Evolutionary conservation across 2,888 invertebrate genomes (phyloP).

Genomic region (Melanostoma scalare): DNA sequence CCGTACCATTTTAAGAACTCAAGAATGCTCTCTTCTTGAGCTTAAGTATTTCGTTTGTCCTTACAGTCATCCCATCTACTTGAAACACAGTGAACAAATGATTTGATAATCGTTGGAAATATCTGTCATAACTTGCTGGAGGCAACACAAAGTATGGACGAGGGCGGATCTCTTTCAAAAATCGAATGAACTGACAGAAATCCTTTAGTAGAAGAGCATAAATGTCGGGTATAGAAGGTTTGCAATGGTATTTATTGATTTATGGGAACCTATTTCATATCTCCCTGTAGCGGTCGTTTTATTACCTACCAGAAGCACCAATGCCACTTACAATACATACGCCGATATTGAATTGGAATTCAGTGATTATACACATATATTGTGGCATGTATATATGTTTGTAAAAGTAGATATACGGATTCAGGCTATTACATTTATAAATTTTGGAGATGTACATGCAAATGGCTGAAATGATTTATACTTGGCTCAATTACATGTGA

Average conservation of each 20-base stretch:
- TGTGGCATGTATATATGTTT: constrained; percentile 12
- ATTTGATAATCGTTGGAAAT: constrained; percentile 44
- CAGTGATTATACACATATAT: constrained; percentile 9
- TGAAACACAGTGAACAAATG: constrained; percentile 28
- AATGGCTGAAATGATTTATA: constrained; percentile 65
- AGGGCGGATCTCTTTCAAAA: constrained; percentile 42
- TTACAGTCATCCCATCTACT: constrained; percentile 9
- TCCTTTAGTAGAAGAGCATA: constrained; percentile 39
- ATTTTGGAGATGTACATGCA: constrained; percentile 59
- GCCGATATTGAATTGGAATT: constrained; percentile 53
- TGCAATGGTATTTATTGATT: constrained; percentile 65
- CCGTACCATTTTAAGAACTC: too few species aligned
- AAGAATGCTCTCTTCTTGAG: not conserved
- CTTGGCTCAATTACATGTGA: constrained; percentile 47
- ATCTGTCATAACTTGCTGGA: constrained; percentile 39
- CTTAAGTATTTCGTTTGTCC: not conserved
- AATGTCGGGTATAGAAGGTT: constrained; percentile 35
- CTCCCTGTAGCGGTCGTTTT: constrained; percentile 59
- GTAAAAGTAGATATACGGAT: constrained; percentile 18
- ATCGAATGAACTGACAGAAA: constrained; percentile 62
- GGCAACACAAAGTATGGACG: constrained; percentile 15
- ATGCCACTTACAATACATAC: constrained; percentile 31
- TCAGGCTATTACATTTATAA: constrained; percentile 56
- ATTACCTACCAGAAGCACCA: constrained; percentile 50
- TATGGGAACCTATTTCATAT: constrained; percentile 61